A percentile compares a stretch with the other conserved stretches of the same genome.
Evolutionary conservation across 2,888 invertebrate species (phyloP).

Genomic region (Nephrotoma appendiculata): DNA sequence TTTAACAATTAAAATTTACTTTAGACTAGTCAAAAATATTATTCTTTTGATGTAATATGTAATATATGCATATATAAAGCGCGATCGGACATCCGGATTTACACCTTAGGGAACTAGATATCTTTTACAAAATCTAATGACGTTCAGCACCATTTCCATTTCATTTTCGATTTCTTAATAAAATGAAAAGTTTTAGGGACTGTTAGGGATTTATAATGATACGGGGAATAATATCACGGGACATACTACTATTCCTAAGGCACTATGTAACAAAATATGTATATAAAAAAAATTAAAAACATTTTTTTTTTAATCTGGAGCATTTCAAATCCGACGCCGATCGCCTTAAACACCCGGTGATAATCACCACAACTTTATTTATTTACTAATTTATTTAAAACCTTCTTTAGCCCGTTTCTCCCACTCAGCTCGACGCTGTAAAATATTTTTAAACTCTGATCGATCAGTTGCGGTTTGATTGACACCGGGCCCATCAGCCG

Average conservation of each 20-base stretch:
- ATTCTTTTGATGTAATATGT: neutral
- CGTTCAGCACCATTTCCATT: neutral
- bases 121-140: neutral
- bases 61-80: neutral
- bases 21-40: neutral
- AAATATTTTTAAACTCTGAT: conserved; percentile 48
- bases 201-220: neutral
- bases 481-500: neutral
- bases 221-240: neutral
- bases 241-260: neutral
- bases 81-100: neutral
- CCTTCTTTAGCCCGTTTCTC: conserved; percentile 59
- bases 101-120: neutral
- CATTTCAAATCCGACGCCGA: neutral
- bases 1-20: neutral
- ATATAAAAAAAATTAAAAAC: neutral
- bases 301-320: neutral
- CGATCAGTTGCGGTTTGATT: conserved; percentile 10
- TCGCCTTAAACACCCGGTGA: neutral
- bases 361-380: neutral
- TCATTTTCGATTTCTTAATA: neutral
- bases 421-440: conserved; percentile 63
- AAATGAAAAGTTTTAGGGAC: neutral
- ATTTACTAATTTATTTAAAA: conserved; percentile 5
- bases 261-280: neutral